phyloP scores from a whole-genome alignment of 2,888 invertebrate genomes.

The Tipula helvola region DNA sequence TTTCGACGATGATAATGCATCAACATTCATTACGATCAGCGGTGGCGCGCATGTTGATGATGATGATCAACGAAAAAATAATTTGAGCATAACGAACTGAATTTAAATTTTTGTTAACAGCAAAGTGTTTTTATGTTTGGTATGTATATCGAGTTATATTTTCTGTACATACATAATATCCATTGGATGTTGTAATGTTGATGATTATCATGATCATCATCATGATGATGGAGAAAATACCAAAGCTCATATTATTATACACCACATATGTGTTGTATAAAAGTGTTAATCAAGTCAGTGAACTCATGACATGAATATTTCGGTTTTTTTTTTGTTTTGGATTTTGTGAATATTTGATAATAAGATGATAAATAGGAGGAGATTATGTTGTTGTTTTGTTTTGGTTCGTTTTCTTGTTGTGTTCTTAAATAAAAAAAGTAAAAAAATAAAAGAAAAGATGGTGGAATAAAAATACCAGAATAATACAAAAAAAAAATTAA shows the following conservation, averaged over 20 bases:
- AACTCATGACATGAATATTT: constrained; percentile 10
- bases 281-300: constrained; percentile 12
- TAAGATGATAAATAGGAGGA: constrained; percentile 7
- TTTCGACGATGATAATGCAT: background rate
- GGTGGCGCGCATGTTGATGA: background rate
- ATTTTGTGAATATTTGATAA: constrained; percentile 13
- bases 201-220: background rate
- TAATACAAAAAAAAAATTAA: background rate
- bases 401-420: background rate
- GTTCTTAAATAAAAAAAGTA: background rate
- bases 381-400: background rate
- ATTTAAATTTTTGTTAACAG: background rate
- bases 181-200: background rate
- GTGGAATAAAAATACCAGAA: background rate
- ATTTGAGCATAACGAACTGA: background rate
- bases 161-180: background rate
- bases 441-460: background rate
- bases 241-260: background rate
- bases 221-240: background rate
- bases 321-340: constrained; percentile 5
- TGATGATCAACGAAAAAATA: background rate
- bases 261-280: background rate
- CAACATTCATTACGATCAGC: background rate
- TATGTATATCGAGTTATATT: background rate
- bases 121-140: background rate